Percentiles rank a stretch among this genome's conserved stretches.
Evolutionary conservation across 2,113 vertebrate genomes (phyloP).

Genomic region (Lates calcarifer): DNA sequence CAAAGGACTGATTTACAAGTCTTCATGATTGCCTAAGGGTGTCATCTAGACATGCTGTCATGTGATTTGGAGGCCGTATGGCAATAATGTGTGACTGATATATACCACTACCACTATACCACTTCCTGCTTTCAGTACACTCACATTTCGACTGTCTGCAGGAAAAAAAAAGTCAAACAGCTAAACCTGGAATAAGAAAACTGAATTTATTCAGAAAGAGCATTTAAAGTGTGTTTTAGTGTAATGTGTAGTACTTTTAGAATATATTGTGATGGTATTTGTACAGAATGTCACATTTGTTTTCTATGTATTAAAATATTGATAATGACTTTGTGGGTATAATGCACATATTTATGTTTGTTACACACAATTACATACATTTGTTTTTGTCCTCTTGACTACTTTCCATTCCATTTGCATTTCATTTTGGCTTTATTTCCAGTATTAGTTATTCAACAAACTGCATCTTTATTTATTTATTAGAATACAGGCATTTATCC

Average conservation of each 20-base stretch:
- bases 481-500: background rate
- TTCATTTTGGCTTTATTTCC: background rate
- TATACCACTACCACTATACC: no score
- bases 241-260: no score
- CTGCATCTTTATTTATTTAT: background rate
- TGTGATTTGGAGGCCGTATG: background rate
- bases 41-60: conserved; percentile 29
- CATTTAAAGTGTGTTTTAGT: no score
- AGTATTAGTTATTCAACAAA: background rate
- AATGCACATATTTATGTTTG: background rate
- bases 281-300: no score
- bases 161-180: no score
- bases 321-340: no score
- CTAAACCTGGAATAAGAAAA: no score
- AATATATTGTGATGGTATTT: no score
- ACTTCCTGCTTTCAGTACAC: background rate
- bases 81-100: background rate
- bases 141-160: background rate
- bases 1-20: background rate
- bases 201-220: no score
- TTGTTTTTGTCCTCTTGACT: background rate
- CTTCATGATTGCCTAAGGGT: background rate
- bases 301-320: no score
- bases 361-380: background rate
- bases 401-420: background rate